Conservation (phyloP, 2,888 invertebrate species). For the Lasioglossum villosulum region DNA sequence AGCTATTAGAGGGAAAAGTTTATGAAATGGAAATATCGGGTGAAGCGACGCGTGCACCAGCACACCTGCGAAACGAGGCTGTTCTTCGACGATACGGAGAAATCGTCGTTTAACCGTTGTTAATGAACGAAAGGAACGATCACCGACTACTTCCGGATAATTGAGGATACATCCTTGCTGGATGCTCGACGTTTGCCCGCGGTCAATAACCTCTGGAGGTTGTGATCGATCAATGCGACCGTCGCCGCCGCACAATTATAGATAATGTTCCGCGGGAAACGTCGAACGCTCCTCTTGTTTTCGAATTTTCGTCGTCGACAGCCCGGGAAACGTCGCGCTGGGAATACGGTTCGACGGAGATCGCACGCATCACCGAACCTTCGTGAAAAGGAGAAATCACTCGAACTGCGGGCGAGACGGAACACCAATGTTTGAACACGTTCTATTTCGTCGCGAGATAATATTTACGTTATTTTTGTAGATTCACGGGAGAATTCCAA, state of each 20-base stretch:
- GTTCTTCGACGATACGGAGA: background rate
- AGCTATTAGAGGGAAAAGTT: background rate
- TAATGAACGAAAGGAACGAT: constrained; percentile 9
- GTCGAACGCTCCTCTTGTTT: constrained; percentile 17
- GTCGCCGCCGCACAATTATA: constrained; percentile 48
- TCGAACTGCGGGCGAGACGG: background rate
- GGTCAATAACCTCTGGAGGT: constrained; percentile 15
- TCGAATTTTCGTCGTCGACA: background rate
- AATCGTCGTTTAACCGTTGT: background rate
- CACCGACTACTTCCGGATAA: background rate
- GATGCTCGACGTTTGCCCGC: background rate
- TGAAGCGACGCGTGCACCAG: background rate
- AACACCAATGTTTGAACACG: background rate
- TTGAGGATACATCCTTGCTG: constrained; percentile 11
- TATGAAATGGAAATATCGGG: constrained; percentile 12
- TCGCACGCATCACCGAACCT: background rate
- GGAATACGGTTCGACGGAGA: background rate
- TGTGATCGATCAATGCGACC: constrained; percentile 57
- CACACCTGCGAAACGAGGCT: background rate
- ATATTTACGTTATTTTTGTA: background rate
- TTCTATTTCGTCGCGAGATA: background rate
- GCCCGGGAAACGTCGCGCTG: background rate
- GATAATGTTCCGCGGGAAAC: constrained; percentile 38
- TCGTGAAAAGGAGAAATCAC: background rate
- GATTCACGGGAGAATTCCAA: background rate